Conservation (phyloP, 2,888 invertebrate species). For the Boloria euphrosyne region DNA sequence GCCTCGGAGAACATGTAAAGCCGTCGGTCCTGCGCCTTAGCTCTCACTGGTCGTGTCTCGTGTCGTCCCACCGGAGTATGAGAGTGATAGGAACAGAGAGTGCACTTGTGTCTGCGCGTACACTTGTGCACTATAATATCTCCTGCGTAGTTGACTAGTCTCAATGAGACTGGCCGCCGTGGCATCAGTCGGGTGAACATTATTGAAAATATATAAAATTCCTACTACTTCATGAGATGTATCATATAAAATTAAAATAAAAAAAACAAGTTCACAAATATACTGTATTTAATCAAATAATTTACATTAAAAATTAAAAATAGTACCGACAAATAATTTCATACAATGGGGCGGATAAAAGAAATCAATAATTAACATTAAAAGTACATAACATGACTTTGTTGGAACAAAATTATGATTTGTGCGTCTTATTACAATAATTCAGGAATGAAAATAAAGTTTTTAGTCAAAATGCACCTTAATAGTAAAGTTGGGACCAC, state of each 20-base stretch:
- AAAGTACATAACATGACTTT: constrained; percentile 47
- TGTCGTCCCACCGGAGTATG: too few relatives aligned
- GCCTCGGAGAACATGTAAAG: too few relatives aligned
- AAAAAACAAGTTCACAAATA: constrained; percentile 65
- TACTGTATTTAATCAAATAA: constrained; percentile 79
- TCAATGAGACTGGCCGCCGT: too few relatives aligned
- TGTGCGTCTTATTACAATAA: constrained; percentile 63
- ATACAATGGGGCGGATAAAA: constrained; percentile 57
- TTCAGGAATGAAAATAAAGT: constrained; percentile 45
- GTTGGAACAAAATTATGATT: constrained; percentile 46
- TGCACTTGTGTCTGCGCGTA: too few relatives aligned
- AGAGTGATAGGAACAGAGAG: too few relatives aligned
- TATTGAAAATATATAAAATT: too few relatives aligned
- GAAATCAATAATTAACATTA: constrained; percentile 58
- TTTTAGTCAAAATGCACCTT: constrained; percentile 38
- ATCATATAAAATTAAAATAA: constrained; percentile 36
- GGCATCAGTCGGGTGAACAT: too few relatives aligned
- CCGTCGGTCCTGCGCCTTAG: too few relatives aligned
- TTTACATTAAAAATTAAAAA: constrained; percentile 74
- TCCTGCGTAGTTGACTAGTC: too few relatives aligned
- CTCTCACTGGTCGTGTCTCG: too few relatives aligned
- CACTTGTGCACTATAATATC: too few relatives aligned
- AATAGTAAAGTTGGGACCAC: constrained; percentile 28
- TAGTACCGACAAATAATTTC: constrained; percentile 70
- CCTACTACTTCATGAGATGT: background rate